Conservation (phyloP, 1,140 invertebrate genomes). For the Chlorops oryzae region DNA sequence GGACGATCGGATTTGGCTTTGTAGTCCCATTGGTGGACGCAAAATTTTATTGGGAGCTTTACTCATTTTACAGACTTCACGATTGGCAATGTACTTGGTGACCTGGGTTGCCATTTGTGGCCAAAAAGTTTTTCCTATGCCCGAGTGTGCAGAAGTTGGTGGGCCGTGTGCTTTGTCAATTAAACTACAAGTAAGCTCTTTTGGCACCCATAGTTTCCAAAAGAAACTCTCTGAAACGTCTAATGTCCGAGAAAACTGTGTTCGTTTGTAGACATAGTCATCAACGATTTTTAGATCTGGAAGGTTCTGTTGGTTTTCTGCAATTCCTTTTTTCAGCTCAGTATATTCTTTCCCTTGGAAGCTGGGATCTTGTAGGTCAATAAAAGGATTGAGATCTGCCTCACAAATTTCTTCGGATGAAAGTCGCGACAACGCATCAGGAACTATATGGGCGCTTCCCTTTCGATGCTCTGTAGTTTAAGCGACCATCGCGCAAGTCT, state of each 20-base stretch:
- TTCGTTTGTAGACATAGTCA: constrained; percentile 8
- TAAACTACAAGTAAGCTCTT: neutral
- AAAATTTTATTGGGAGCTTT: constrained; percentile 9
- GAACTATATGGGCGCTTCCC: too few species aligned
- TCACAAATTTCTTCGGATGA: too few species aligned
- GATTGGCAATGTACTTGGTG: constrained; percentile 3
- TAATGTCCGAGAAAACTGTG: neutral
- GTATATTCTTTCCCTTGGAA: constrained; percentile 4
- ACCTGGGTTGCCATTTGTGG: constrained; percentile 9
- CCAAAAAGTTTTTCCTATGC: constrained; percentile 14
- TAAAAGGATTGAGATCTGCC: too few species aligned
- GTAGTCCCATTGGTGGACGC: constrained; percentile 8
- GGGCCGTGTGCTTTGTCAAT: neutral
- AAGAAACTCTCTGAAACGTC: neutral
- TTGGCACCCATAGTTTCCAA: constrained; percentile 15
- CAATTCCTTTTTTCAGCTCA: neutral
- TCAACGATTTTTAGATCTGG: constrained; percentile 11
- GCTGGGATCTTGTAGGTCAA: constrained; percentile 1
- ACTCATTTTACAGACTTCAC: constrained; percentile 10
- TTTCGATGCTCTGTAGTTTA: too few species aligned
- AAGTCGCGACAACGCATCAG: too few species aligned
- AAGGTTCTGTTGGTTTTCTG: constrained; percentile 1
- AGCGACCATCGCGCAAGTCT: too few species aligned
- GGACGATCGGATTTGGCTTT: neutral
- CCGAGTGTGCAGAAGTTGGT: constrained; percentile 5